A percentile compares a stretch with the other conserved stretches of the same genome.
phyloP scores from a whole-genome alignment of 2,888 invertebrate genomes.

The Lobophora halterata region DNA sequence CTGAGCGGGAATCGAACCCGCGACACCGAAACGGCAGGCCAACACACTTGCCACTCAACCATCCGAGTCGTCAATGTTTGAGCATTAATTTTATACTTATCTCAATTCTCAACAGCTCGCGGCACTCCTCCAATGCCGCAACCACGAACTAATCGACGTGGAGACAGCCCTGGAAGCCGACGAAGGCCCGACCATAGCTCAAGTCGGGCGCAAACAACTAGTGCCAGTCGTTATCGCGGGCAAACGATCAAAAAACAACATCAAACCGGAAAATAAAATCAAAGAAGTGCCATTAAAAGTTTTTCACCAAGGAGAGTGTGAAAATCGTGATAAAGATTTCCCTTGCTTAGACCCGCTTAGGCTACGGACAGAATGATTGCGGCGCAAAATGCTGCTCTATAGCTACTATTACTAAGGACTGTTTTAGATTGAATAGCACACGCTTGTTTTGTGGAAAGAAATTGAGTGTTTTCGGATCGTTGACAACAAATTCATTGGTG shows the following conservation, averaged over 20 bases:
- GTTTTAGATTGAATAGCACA: slow-evolving; percentile 7
- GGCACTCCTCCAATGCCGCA: slow-evolving; percentile 65
- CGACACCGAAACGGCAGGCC: no score
- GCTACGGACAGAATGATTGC: slow-evolving; percentile 70
- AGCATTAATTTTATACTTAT: no score
- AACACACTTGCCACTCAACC: no score
- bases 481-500: no score
- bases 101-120: slow-evolving; percentile 61
- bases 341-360: slow-evolving; percentile 64
- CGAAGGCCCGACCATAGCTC: slow-evolving; percentile 54
- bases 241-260: slow-evolving; percentile 28
- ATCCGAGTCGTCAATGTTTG: no score
- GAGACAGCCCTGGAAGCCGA: slow-evolving; percentile 78
- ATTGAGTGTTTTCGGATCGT: no score
- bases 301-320: slow-evolving; percentile 64
- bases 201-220: slow-evolving; percentile 48
- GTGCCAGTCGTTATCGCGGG: slow-evolving; percentile 51
- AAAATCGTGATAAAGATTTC: slow-evolving; percentile 47
- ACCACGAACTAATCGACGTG: slow-evolving; percentile 72
- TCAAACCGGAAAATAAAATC: slow-evolving; percentile 38
- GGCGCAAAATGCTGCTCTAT: slow-evolving; percentile 53
- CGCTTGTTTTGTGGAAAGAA: no score
- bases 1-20: no score
- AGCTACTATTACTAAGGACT: slow-evolving; percentile 54
- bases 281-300: slow-evolving; percentile 69